Conservation (phyloP, 2,797 vertebrate species). For the Cirrhinus mrigala region DNA sequence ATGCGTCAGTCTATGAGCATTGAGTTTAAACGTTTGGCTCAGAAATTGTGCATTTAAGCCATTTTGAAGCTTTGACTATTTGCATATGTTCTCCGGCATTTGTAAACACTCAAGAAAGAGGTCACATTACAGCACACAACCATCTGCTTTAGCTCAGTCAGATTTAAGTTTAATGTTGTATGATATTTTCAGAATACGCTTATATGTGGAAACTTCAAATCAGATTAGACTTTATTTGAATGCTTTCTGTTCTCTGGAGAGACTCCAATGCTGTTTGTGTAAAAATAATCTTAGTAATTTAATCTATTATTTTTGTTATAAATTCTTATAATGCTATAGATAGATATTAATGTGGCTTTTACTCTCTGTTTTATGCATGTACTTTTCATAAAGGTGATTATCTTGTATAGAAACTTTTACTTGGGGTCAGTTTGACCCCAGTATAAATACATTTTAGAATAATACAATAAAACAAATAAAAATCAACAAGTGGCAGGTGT, state of each 20-base stretch:
- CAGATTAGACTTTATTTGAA: slow-evolving; percentile 1
- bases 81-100: slow-evolving; percentile 22
- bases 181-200: slow-evolving; percentile 2
- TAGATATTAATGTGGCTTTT: neutral
- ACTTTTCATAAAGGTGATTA: slow-evolving; percentile 25
- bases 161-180: neutral
- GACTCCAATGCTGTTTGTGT: neutral
- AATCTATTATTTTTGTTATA: neutral
- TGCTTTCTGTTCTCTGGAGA: neutral
- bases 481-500: neutral
- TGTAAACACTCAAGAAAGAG: neutral
- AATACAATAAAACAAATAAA: neutral
- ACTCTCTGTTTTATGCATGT: neutral
- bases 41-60: neutral
- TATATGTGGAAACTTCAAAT: neutral
- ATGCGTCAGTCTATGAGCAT: neutral
- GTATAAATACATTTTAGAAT: neutral
- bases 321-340: neutral
- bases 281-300: neutral
- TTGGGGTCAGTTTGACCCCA: neutral
- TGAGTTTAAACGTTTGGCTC: neutral
- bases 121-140: slow-evolving; percentile 8
- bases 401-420: slow-evolving; percentile 1
- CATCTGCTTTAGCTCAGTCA: neutral
- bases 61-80: slow-evolving; percentile 7